These are phyloP conservation scores for Eremophila alpestris DNA, from an alignment of 2,797 vertebrate species.

Conservation along the genomic window DNA sequence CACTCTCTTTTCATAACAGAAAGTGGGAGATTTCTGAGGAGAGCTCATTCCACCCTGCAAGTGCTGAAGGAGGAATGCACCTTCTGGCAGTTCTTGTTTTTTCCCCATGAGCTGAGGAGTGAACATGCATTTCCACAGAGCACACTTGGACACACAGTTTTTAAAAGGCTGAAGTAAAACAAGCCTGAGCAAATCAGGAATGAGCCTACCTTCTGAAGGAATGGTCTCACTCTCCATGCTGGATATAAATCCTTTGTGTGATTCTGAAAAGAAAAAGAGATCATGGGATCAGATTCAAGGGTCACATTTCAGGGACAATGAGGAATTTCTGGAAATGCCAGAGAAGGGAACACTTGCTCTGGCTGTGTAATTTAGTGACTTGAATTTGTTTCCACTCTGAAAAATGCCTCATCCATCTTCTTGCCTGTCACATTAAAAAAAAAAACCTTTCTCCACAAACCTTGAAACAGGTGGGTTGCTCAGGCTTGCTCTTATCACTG, in stretches of 20 bases:
- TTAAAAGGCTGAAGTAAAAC: not conserved
- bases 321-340: not conserved
- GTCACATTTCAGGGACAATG: not conserved
- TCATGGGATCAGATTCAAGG: not conserved
- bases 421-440: not conserved
- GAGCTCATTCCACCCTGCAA: not conserved
- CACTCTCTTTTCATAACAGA: not conserved
- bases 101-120: not conserved
- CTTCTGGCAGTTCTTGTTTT: not conserved
- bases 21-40: not conserved
- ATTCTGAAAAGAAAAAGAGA: not conserved
- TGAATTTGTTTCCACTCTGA: not conserved
- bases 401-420: constrained; percentile 22
- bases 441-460: not conserved
- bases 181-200: not conserved
- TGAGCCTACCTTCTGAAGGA: not conserved
- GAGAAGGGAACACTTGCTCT: not conserved
- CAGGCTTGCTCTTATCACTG: not conserved
- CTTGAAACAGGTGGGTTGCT: not conserved
- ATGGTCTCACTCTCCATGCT: not conserved
- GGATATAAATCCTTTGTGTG: not conserved
- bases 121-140: not conserved
- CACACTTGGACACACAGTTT: not conserved
- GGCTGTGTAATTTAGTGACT: not conserved
- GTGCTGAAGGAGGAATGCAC: not conserved